Conservation (phyloP, 30 jellyfish, hydroid and myxozoan species). For the Hydractinia symbiolongicarpus region DNA sequence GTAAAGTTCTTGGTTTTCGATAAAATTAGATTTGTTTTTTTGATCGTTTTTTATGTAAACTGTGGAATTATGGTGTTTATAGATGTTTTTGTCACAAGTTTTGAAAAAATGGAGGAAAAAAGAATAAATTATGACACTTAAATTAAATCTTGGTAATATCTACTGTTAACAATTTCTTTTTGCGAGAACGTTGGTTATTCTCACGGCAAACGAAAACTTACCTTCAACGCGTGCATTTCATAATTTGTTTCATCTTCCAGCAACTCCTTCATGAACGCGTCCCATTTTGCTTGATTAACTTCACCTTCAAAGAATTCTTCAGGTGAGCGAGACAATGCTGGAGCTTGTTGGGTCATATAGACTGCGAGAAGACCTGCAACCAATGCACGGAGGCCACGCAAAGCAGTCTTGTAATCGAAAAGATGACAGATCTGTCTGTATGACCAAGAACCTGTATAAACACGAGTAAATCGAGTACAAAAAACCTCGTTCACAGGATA, state of each 20-base stretch:
- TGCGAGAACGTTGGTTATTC: too few species aligned
- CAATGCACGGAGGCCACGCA: neutral
- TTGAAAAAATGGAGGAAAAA: too few species aligned
- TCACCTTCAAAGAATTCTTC: neutral
- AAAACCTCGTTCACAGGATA: too few species aligned
- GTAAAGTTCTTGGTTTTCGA: too few species aligned
- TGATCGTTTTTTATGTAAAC: too few species aligned
- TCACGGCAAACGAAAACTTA: neutral
- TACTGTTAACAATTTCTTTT: too few species aligned
- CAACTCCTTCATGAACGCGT: neutral
- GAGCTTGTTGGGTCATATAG: slow-evolving; percentile 4
- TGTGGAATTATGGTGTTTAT: too few species aligned
- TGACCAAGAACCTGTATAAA: slow-evolving; percentile 14
- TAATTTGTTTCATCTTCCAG: neutral
- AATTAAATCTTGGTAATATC: too few species aligned
- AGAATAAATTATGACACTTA: too few species aligned
- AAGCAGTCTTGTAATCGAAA: neutral
- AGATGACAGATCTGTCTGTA: neutral
- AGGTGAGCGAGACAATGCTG: neutral
- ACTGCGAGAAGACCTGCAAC: slow-evolving; percentile 8
- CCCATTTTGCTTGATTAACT: slow-evolving; percentile 10
- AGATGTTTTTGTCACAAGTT: too few species aligned
- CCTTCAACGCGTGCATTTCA: slow-evolving; percentile 16
- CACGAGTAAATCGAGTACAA: neutral
- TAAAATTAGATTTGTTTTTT: too few species aligned